Percentiles rank a stretch among this genome's conserved stretches.
Conservation (phyloP, 1,140 invertebrate genomes). For the Drosophila baimaii region DNA sequence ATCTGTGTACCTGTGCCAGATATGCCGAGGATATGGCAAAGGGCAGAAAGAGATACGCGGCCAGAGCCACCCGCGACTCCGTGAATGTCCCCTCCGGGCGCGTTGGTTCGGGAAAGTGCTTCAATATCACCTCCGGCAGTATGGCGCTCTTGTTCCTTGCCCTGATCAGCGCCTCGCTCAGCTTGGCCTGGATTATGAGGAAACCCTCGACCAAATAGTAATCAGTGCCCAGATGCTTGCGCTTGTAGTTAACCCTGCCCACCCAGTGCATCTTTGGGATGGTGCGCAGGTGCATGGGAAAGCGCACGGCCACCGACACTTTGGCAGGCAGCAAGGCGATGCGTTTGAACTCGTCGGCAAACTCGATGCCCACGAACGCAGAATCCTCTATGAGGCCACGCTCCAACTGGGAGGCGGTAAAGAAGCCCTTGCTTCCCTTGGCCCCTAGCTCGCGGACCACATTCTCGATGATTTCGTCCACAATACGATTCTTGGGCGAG, state of each 20-base stretch:
- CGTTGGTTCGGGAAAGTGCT: conserved; percentile 18
- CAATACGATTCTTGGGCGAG: conserved; percentile 39
- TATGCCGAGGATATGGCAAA: conserved; percentile 31
- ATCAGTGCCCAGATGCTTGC: neutral
- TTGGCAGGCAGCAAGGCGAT: conserved; percentile 17
- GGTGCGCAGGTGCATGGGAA: conserved; percentile 24
- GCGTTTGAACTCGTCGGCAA: conserved; percentile 16
- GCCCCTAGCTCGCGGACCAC: neutral
- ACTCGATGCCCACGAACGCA: conserved; percentile 53
- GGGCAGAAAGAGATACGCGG: conserved; percentile 7
- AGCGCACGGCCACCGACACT: conserved; percentile 35
- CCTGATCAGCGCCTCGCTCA: conserved; percentile 33
- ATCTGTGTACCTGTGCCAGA: conserved; percentile 24
- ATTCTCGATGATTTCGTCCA: conserved; percentile 13
- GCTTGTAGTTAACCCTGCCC: neutral
- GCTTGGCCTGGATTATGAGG: conserved; percentile 24
- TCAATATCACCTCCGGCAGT: conserved; percentile 19
- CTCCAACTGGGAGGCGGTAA: neutral
- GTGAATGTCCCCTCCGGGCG: neutral
- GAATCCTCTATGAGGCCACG: neutral
- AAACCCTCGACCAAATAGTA: conserved; percentile 34
- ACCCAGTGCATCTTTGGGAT: conserved; percentile 12
- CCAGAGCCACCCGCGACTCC: neutral
- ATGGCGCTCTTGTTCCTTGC: neutral
- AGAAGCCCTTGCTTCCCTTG: neutral